Evolutionary conservation across 2,797 vertebrate species (phyloP), one percentile per base, ranked within the genome.

Genomic region (Cyclopterus lumpus): DNA sequence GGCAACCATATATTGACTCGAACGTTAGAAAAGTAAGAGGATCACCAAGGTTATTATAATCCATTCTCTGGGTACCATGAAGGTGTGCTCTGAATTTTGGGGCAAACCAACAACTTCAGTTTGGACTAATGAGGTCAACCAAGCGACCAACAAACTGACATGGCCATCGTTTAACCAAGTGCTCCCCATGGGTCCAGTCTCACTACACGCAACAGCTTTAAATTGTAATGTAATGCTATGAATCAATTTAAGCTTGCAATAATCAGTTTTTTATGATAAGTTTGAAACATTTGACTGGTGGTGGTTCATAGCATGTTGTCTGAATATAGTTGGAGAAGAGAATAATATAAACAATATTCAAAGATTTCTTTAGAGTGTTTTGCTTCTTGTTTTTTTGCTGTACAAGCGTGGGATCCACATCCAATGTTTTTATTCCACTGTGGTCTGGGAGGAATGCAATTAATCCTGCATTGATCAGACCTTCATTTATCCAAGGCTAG

Each of bases 391-490:
- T 55, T 38, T n/a, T 78, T 64, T 76, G n/a, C 34, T 38, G 54
- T 60, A 49, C 32, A 61, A 78, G 72, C 40, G 5, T 77, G n/a
- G n/a, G 54, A 77, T 77, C 71, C 77, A 87, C 77, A 83, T 72
- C 46, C n/a, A 72, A 64, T 7, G 26, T 24, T 59, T 82, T 85
- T 75, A 81, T 89, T 86, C 77, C 66, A 73, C 86, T 84, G 65
- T 83, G 61, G 77, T 89, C 81, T 55, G 48, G 53, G 71, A 57
- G 63, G 57, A 83, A 86, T 78, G 84, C 93, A 96, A 95, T 96
- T 93, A 95, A 94, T 92, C 90, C 78, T 82, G 60, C 87, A 95
- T 95, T 84, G 94, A 96, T 93, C 90, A 92, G 84, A 75, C 84
- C 66, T 83, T 86, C 90, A 85, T 92, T 91, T 92, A 85, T 82